phyloP scores from a whole-genome alignment of 2,113 vertebrate species.

The Hemicordylus capensis region DNA sequence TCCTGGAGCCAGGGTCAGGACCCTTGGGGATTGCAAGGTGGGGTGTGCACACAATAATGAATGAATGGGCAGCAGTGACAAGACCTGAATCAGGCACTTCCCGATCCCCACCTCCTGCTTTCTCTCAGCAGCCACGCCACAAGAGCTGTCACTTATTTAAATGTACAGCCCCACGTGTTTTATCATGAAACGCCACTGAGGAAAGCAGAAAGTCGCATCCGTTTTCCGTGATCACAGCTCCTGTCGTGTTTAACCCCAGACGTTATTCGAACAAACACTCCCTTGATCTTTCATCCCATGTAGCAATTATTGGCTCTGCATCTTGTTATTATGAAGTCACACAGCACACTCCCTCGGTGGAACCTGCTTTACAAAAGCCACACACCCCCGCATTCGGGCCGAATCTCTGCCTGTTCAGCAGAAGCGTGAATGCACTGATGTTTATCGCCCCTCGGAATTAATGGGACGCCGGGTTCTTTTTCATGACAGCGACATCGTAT shows the following conservation, averaged over 20 bases:
- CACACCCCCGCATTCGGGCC: slow-evolving; percentile 11
- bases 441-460: slow-evolving; percentile 67
- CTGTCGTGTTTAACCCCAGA: slow-evolving; percentile 55
- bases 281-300: slow-evolving; percentile 56
- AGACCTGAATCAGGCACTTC: neutral
- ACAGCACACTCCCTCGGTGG: slow-evolving; percentile 39
- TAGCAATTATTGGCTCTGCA: slow-evolving; percentile 61
- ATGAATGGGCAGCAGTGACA: too few relatives aligned
- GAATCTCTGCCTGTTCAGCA: slow-evolving; percentile 3
- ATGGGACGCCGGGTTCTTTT: slow-evolving; percentile 42
- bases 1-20: too few relatives aligned
- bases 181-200: too few relatives aligned
- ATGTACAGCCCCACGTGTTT: neutral
- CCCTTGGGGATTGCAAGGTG: too few relatives aligned
- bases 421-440: slow-evolving; percentile 41
- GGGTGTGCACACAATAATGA: too few relatives aligned
- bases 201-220: neutral
- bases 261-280: slow-evolving; percentile 65
- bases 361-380: neutral
- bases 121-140: neutral
- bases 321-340: slow-evolving; percentile 46
- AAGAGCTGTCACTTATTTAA: neutral
- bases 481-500: slow-evolving; percentile 51
- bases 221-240: slow-evolving; percentile 34
- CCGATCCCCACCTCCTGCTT: too few relatives aligned